Evolutionary conservation across 2,888 invertebrate species (phyloP), one percentile per base, ranked within the genome.

Genomic region (Leptinotarsa juncta): DNA sequence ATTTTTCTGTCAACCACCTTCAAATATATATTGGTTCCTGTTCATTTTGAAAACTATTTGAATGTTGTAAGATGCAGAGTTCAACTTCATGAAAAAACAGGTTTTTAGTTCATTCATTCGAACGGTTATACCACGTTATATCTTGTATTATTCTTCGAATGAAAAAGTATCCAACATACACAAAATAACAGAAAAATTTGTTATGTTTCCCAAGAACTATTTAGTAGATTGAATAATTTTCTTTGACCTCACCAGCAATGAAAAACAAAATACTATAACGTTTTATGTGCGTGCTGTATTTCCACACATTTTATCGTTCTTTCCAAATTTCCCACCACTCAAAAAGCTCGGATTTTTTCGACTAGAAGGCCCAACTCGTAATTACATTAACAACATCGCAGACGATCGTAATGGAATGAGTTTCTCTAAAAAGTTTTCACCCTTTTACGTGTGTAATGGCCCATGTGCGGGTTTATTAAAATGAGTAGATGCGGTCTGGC

Each of bases 401-500:
- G 67, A 67, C 26, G 53, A 67, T 23, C 26, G 26, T 53, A 50
- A 67, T 67, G 67, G 53, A n/a, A 53, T 32, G 51, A 50, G 67
- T 49, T 62, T 51, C 49, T 49, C 66, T 23, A 50, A 26, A 67
- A 49, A 62, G 66, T 74, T 67, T 68, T 57, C 48, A 53, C 67
- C 62, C 42, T 71, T 71, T 74, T 49, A 53, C n/a, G 60, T 50
- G 70, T 18, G 50, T 74, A 70, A 72, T 69, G 67, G 70, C 60
- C 75, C 72, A 70, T 70, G 67, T 26, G 15, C 62, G 53, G 23
- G 62, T 76, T 66, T 73, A 73, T 73, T 66, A 70, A 76, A 70
- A 71, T 76, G 65, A 73, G 71, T 73, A 62, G 73, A 76, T 68
- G 71, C 49, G 73, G 72, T 72, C 57, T 73, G 48, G 68, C 67